Conservation (phyloP, 2,113 vertebrate species). For the Pionites leucogaster region DNA sequence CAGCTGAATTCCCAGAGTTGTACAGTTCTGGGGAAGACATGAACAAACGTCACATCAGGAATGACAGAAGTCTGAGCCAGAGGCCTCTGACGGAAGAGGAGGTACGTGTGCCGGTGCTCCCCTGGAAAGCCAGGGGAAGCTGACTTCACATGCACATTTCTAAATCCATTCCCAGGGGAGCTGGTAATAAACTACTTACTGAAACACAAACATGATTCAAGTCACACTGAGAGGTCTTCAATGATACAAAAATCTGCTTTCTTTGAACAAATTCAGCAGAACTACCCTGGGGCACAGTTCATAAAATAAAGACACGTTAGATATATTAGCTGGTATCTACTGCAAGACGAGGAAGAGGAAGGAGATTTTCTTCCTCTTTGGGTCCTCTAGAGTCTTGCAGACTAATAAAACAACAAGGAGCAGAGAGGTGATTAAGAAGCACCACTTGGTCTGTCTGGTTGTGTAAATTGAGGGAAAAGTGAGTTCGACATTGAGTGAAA, state of each 20-base stretch:
- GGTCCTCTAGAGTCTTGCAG: background rate
- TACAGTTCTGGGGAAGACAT: conserved; percentile 72
- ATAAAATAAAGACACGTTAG: background rate
- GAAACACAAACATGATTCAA: background rate
- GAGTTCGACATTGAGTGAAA: background rate
- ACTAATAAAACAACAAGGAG: background rate
- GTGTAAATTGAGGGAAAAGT: background rate
- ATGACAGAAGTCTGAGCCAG: conserved; percentile 67
- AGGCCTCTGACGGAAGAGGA: conserved; percentile 81
- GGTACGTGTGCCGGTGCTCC: conserved; percentile 69
- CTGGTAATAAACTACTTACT: background rate
- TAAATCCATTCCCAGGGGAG: background rate
- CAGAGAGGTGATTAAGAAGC: background rate
- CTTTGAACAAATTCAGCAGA: background rate
- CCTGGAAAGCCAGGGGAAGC: background rate
- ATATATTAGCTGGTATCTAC: background rate
- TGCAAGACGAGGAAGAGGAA: background rate
- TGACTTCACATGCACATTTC: background rate
- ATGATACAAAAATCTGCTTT: background rate
- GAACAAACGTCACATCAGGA: conserved; percentile 5
- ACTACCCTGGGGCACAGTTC: background rate
- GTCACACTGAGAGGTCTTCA: background rate
- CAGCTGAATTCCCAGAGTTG: conserved; percentile 77
- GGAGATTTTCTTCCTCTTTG: background rate
- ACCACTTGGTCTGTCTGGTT: rapidly evolving